A percentile compares a stretch with the other conserved stretches of the same genome.
Conservation (phyloP, 92 coral and sea anemone species). For the Metridium senile region DNA sequence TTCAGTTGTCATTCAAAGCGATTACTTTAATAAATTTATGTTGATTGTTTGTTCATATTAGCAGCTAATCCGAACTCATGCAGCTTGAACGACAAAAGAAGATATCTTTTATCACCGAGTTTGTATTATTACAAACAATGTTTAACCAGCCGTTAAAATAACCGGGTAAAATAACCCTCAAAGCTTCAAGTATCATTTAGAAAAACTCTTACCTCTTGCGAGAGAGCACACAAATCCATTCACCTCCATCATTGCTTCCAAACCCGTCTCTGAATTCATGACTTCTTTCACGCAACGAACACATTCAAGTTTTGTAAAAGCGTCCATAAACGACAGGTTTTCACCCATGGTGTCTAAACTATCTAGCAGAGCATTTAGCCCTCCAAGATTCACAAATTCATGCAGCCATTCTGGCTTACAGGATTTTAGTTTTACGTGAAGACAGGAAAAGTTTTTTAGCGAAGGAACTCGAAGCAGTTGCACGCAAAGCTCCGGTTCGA, state of each 20-base stretch:
- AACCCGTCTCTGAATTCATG: conserved; percentile 78
- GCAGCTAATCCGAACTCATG: neutral
- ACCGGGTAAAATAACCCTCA: too few relatives aligned
- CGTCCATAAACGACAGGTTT: conserved; percentile 67
- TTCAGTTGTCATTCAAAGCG: neutral
- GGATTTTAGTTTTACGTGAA: conserved; percentile 64
- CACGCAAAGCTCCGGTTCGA: conserved; percentile 85
- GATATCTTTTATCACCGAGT: too few relatives aligned
- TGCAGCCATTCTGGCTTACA: conserved; percentile 75
- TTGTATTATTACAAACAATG: too few relatives aligned
- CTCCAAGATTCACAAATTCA: conserved; percentile 82
- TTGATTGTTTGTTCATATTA: neutral
- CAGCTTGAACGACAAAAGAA: neutral
- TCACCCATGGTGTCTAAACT: conserved; percentile 68
- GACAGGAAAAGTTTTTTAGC: conserved; percentile 75
- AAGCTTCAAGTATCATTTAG: neutral
- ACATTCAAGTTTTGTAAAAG: conserved; percentile 72
- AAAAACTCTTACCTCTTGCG: conserved; percentile 71
- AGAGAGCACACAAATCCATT: conserved; percentile 69
- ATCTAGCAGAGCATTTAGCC: conserved; percentile 67
- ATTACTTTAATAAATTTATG: too few relatives aligned
- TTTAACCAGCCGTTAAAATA: neutral
- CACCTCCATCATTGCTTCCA: conserved; percentile 52
- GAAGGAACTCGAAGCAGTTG: conserved; percentile 82
- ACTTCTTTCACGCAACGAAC: conserved; percentile 80